Evolutionary conservation across 2,113 vertebrate genomes (phyloP).

Genomic region (Crotophaga sulcirostris): DNA sequence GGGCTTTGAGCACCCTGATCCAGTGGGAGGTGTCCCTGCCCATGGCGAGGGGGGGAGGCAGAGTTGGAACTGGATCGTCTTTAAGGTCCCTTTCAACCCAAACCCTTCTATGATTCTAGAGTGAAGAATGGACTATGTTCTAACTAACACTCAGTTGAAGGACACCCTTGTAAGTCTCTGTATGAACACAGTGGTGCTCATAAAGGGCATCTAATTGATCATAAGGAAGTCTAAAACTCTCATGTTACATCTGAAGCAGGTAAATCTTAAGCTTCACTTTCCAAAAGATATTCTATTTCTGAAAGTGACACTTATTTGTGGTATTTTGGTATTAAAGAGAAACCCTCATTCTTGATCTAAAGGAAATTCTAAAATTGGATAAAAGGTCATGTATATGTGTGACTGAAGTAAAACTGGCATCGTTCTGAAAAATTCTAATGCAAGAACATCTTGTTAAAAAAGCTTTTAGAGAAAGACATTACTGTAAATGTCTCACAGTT

Average conservation of each 20-base stretch:
- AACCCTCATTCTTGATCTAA: background rate
- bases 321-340: background rate
- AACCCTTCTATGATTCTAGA: background rate
- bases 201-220: background rate
- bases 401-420: background rate
- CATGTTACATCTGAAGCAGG: background rate
- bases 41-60: no score
- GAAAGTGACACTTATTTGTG: background rate
- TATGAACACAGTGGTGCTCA: background rate
- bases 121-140: background rate
- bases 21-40: no score
- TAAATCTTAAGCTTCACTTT: background rate
- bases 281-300: background rate
- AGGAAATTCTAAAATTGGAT: background rate
- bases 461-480: background rate
- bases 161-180: background rate
- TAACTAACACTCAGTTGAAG: background rate
- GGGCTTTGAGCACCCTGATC: no score
- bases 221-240: background rate
- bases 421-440: background rate
- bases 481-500: background rate
- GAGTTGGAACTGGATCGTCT: no score
- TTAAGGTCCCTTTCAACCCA: no score
- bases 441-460: background rate
- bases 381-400: background rate